Conservation (phyloP, 2,797 vertebrate species). For the Hyperoplus lanceolatus region DNA sequence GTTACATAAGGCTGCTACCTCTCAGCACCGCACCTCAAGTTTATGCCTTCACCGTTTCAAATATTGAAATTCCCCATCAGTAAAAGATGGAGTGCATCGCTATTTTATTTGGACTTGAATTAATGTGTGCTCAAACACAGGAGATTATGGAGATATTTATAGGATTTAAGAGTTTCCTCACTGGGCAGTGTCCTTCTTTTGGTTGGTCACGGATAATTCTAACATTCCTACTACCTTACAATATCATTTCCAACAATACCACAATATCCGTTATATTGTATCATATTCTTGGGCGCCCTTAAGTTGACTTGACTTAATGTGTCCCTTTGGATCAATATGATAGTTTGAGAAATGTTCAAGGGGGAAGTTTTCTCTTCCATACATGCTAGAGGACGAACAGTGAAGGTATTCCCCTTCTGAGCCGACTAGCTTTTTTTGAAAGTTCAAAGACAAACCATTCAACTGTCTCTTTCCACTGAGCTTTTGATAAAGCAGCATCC, state of each 20-base stretch:
- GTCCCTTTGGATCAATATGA: slow-evolving; percentile 52
- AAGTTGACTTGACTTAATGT: slow-evolving; percentile 49
- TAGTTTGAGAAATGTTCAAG: slow-evolving; percentile 49
- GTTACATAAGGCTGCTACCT: slow-evolving; percentile 71
- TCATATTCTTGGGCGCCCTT: slow-evolving; percentile 42
- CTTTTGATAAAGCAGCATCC: slow-evolving; percentile 68
- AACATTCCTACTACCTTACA: slow-evolving; percentile 56
- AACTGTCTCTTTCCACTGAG: slow-evolving; percentile 79
- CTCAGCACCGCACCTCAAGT: slow-evolving; percentile 16
- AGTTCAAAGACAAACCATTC: slow-evolving; percentile 65
- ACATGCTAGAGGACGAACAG: slow-evolving; percentile 46
- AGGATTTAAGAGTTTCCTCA: slow-evolving; percentile 41
- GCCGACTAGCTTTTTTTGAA: slow-evolving; percentile 32
- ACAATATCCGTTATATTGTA: slow-evolving; percentile 57
- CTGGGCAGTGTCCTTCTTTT: slow-evolving; percentile 36
- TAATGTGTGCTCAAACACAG: slow-evolving; percentile 35
- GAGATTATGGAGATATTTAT: slow-evolving; percentile 45
- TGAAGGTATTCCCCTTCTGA: slow-evolving; percentile 54
- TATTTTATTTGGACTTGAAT: slow-evolving; percentile 9
- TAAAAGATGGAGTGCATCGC: neutral
- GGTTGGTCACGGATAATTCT: slow-evolving; percentile 50
- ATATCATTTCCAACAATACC: slow-evolving; percentile 55
- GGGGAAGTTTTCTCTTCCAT: slow-evolving; percentile 58
- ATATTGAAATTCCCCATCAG: slow-evolving; percentile 2
- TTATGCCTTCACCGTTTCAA: slow-evolving; percentile 17